phyloP scores from a whole-genome alignment of 2,888 invertebrate species.

The Eupeodes latifasciatus region DNA sequence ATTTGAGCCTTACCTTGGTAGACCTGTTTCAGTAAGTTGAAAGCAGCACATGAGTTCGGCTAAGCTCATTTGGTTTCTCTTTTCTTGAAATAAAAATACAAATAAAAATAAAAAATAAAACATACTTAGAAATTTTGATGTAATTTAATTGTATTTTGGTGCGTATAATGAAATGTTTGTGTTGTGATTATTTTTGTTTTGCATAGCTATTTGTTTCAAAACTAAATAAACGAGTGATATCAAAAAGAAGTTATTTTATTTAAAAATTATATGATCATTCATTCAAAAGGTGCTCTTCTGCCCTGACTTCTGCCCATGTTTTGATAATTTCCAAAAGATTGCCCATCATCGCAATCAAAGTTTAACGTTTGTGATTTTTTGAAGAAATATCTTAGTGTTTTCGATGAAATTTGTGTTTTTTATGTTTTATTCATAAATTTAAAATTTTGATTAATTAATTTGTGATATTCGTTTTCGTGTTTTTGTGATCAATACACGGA shows the following conservation, averaged over 20 bases:
- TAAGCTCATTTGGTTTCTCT: slow-evolving; percentile 49
- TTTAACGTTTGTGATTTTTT: not conserved
- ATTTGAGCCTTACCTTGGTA: slow-evolving; percentile 48
- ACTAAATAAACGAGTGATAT: slow-evolving; percentile 16
- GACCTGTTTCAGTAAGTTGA: slow-evolving; percentile 70
- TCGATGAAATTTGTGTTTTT: not conserved
- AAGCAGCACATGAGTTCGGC: slow-evolving; percentile 62
- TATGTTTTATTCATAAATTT: not conserved
- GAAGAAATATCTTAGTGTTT: not conserved
- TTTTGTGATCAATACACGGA: slow-evolving; percentile 42
- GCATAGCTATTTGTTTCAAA: not conserved
- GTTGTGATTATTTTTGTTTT: slow-evolving; percentile 26
- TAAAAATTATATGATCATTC: not conserved
- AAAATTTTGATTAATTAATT: slow-evolving; percentile 34
- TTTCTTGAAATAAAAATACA: slow-evolving; percentile 17
- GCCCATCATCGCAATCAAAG: not conserved
- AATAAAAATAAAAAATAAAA: not conserved
- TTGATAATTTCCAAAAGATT: slow-evolving; percentile 8
- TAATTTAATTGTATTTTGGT: slow-evolving; percentile 1
- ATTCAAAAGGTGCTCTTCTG: not conserved
- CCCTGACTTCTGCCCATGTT: slow-evolving; percentile 10
- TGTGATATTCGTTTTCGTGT: slow-evolving; percentile 2
- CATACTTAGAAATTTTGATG: not conserved
- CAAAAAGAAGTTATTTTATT: not conserved
- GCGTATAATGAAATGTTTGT: slow-evolving; percentile 14